Percentiles rank a stretch among this genome's conserved stretches.
Conservation (phyloP, 1,140 invertebrate species). For the Saccostrea cuccullata region DNA sequence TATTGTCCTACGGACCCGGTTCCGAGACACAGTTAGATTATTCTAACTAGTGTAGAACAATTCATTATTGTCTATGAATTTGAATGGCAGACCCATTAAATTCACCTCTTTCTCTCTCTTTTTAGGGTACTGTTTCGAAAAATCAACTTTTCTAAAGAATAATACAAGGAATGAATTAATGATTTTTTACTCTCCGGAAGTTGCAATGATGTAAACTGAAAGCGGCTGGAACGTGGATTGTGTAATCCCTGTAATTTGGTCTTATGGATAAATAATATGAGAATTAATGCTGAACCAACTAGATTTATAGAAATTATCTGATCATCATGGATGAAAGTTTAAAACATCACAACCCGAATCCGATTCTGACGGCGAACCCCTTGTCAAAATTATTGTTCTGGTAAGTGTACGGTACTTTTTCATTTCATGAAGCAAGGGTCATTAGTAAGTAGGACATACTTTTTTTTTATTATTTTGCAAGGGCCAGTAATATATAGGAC, state of each 20-base stretch:
- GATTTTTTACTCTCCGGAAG: neutral
- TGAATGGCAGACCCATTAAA: neutral
- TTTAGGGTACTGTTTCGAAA: neutral
- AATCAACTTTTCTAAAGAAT: neutral
- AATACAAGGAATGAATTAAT: neutral
- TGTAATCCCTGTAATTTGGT: no score
- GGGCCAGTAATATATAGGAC: no score
- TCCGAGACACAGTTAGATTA: no score
- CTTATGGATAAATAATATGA: neutral
- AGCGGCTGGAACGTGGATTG: neutral
- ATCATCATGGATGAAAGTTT: constrained; percentile 71
- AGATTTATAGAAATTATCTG: no score
- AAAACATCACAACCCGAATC: constrained; percentile 73
- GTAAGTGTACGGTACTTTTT: constrained; percentile 67
- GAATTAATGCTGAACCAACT: no score
- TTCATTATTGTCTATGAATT: no score
- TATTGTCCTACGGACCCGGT: no score
- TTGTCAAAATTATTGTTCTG: constrained; percentile 72
- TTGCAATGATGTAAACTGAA: no score
- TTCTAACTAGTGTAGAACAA: no score
- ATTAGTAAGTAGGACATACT: no score
- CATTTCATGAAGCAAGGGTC: no score
- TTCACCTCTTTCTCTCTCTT: neutral
- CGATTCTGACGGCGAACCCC: constrained; percentile 64
- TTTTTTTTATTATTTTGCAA: no score